These are phyloP conservation scores for Drosophila prosaltans DNA, from an alignment of 1,140 invertebrate species.

Conservation along the genomic window DNA sequence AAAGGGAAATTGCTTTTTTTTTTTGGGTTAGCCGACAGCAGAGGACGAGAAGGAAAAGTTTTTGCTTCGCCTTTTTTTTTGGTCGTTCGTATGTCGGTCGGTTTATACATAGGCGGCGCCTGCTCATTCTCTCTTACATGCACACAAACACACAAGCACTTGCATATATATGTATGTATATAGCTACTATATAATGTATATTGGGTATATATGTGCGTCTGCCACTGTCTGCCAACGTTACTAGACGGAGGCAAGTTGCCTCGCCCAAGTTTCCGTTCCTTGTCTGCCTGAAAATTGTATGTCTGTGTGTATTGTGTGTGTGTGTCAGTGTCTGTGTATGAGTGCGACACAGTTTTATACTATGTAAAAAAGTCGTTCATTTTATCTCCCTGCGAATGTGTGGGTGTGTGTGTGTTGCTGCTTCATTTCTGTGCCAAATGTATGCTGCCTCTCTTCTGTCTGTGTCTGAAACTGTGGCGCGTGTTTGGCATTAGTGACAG, in stretches of 20 bases:
- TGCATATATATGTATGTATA: conserved; percentile 21
- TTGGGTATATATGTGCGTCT: conserved; percentile 38
- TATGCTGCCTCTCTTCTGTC: conserved; percentile 35
- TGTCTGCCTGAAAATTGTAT: conserved; percentile 9
- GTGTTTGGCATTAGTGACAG: conserved; percentile 82
- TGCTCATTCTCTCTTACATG: conserved; percentile 31
- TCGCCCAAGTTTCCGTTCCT: conserved; percentile 45
- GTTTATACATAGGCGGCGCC: conserved; percentile 59
- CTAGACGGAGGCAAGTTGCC: conserved; percentile 61
- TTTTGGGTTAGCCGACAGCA: conserved; percentile 14
- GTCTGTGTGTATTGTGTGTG: conserved; percentile 30
- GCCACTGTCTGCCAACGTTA: conserved; percentile 66
- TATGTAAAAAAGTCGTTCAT: conserved; percentile 24
- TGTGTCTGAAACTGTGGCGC: conserved; percentile 80
- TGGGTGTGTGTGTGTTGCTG: conserved; percentile 33
- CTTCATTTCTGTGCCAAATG: conserved; percentile 74
- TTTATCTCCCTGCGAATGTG: conserved; percentile 13
- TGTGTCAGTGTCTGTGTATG: conserved; percentile 44
- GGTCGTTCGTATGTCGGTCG: conserved; percentile 42
- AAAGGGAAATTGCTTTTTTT: conserved; percentile 73
- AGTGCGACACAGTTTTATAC: conserved; percentile 74
- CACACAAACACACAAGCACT: conserved; percentile 4
- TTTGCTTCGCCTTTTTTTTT: conserved; percentile 10
- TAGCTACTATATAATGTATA: conserved; percentile 18
- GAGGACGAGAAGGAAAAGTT: conserved; percentile 15